Conservation (phyloP, 2,797 vertebrate genomes). For the Cryptoprocta ferox region DNA sequence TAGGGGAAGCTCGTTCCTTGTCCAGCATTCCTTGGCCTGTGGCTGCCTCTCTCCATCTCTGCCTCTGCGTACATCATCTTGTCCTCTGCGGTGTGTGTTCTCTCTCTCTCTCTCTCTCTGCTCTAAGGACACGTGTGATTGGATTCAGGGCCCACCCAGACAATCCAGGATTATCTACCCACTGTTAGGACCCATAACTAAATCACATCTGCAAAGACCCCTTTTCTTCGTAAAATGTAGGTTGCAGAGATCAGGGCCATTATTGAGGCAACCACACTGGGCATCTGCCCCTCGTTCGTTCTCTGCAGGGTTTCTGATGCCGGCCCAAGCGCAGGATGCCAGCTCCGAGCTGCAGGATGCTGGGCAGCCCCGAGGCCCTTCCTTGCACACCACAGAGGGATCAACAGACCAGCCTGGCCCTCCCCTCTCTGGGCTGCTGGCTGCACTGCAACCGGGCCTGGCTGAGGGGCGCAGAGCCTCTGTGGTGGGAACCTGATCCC, state of each 20-base stretch:
- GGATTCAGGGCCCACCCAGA: background rate
- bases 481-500: conserved; percentile 28
- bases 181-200: background rate
- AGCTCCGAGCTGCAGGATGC: background rate
- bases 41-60: background rate
- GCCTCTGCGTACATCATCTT: background rate
- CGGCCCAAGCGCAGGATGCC: background rate
- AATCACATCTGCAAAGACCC: background rate
- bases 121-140: background rate
- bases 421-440: background rate
- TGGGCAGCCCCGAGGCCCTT: background rate
- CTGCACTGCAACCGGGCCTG: background rate
- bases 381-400: background rate
- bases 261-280: too few species aligned
- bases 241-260: background rate
- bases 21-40: background rate
- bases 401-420: too few species aligned
- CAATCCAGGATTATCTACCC: background rate
- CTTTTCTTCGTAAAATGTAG: background rate
- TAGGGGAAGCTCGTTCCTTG: background rate
- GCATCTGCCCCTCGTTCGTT: background rate
- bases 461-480: background rate
- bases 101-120: background rate
- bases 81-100: background rate
- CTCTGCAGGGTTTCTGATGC: background rate